phyloP scores from a whole-genome alignment of 2,797 vertebrate species.

The Lepilemur septentrionalis region DNA sequence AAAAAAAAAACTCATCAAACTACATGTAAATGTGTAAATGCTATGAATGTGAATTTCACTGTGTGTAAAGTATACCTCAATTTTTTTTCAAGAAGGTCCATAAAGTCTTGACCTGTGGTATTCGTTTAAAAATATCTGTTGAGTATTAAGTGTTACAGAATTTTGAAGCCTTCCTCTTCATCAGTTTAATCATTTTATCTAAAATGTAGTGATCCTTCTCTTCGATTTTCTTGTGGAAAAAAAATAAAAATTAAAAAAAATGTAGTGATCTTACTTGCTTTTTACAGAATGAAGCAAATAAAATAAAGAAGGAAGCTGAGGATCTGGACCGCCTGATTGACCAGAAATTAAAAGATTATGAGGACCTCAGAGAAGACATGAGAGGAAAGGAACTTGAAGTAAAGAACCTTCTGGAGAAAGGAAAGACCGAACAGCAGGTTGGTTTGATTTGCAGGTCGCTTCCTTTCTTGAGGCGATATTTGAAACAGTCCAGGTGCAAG shows the following conservation, averaged over 20 bases:
- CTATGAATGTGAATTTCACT: neutral
- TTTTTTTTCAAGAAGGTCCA: neutral
- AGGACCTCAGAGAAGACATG: constrained; percentile 95
- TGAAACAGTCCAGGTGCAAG: fast-evolving
- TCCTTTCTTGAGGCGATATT: neutral
- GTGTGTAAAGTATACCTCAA: neutral
- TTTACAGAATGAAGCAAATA: constrained; percentile 92
- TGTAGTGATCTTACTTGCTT: neutral
- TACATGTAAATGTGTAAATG: neutral
- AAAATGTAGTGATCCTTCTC: neutral
- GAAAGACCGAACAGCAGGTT: constrained; percentile 97
- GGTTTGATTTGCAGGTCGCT: constrained; percentile 48
- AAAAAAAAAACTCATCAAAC: neutral
- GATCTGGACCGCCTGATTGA: constrained; percentile 94
- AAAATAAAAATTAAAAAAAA: neutral
- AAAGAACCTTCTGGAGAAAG: constrained; percentile 95
- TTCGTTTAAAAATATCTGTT: neutral
- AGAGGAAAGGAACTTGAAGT: constrained; percentile 94
- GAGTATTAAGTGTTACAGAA: neutral
- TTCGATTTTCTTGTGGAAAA: neutral
- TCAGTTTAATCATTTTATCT: neutral
- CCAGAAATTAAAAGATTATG: constrained; percentile 94
- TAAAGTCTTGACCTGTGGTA: neutral
- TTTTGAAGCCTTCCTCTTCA: neutral
- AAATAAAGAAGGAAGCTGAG: constrained; percentile 94